Base-by-base conservation (phyloP, 2,113 vertebrate genomes). In the Megaleporinus macrocephalus region DNA sequence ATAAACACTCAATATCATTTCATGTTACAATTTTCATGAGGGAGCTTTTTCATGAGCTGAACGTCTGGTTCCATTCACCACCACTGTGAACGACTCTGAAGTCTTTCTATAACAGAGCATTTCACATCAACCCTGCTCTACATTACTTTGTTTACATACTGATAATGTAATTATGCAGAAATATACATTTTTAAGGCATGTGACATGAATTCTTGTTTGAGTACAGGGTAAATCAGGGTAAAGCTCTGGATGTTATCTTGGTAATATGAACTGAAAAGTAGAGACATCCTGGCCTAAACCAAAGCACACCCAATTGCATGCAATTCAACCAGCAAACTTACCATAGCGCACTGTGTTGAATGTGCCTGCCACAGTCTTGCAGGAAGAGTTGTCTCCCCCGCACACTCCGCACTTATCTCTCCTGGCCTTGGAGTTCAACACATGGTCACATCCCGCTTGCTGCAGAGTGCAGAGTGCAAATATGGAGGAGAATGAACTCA, bases 401-500 rank as follows among this genome's bases (percentile, higher is more conserved):
- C 98, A 99, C 86, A 99, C 95, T 2, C 98, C 98, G 86, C 98
- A 99, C 90, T 99, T 99, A 94, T 99, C 98, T 94, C 95, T 95
- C 90, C 98, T 95, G 85, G 97, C 97, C 93, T 99, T 99, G 76
- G 98, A 99, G 93, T 99, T 99, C 88, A 99, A 91, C 82, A 99
- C 95, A 72, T 99, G 97, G 94, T 99, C 97, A 12, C 98, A 99
- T 94, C 98, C 97, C 36, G 97, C 98, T 98, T 98, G 97, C 98
- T 99, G 95, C 90, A 74, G 81, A 44, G 7, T 4, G 3, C 3
- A 63, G 30, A 47, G 53, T 65, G 36, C 61, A 76, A 47, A 62
- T 33, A 69, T 76, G 15, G 24, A 57, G 44, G 49, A 74, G 71
- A 41, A 33, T 30, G 41, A 49, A 41, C 30, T 55, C 18, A 63